Base-by-base conservation (phyloP, 2,888 invertebrate species). In the Athetis lepigone region DNA sequence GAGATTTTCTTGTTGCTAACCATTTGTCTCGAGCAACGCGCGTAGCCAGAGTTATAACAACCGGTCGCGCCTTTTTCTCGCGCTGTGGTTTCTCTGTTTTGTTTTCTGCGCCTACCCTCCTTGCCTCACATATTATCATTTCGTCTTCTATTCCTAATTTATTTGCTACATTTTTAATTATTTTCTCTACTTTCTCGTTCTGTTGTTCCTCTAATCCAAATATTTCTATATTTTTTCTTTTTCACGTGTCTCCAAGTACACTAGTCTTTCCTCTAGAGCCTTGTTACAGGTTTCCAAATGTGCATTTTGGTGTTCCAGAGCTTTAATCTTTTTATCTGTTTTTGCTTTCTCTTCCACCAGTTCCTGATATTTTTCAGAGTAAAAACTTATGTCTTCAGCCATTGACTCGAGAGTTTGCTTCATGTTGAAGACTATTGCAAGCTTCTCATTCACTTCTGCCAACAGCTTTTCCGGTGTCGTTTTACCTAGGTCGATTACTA, bases 1-100 rank as follows among this genome's bases (percentile, higher is more conserved):
- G n/a, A 29, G 47, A 25, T 42, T 61, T 61, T 61, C 60, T 40
- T 4, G 54, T 61, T 0, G 52, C 29, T 36, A 61, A 13, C 60
- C 54, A 47, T 9, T 61, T 11, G 18, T 61, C 54, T 13, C 47
- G 54, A 16, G 23, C 33, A 9, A 23, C 6, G 5, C 47, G 47
- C 21, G 37, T 40, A 7, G 47, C 16, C 29, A 46, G 21, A 2
- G 21, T 40, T 16, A 37, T n/a, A n/a, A 37, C n/a, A n/a, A 37
- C n/a, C 2, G 37, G 11, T 2, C 37, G 37, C 37, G 11, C n/a
- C 5, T 37, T 37, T 4, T n/a, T 37, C 1, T 37, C n/a, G 13
- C 37, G 37, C n/a, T 37, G 11, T n/a, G 27, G 4, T 5, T 27
- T 7, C 4, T 49, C 49, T 3, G 23, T 4, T 43, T 43, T 43